Evolutionary conservation across 2,113 vertebrate species (phyloP).

Genomic region (Leuciscus idus): DNA sequence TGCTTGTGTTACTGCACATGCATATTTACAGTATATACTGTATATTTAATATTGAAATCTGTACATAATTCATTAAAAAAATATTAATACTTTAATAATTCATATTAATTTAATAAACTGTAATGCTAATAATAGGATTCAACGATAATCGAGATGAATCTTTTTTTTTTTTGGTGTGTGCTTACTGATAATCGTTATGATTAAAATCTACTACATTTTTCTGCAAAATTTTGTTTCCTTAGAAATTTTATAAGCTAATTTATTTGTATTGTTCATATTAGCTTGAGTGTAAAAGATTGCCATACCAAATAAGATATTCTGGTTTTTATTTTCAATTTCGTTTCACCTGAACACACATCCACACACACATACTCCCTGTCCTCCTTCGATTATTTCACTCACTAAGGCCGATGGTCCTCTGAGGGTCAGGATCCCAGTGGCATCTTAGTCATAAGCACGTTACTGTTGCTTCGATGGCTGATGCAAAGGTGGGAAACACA

Average conservation of each 20-base stretch:
- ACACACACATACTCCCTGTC: constrained; percentile 12
- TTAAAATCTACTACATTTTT: too few relatives aligned
- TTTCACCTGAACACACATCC: constrained; percentile 16
- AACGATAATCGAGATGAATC: too few relatives aligned
- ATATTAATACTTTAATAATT: too few relatives aligned
- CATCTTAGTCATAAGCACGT: constrained; percentile 2
- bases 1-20: not conserved
- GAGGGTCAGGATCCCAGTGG: constrained; percentile 32
- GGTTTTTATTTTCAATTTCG: not conserved
- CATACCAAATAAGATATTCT: not conserved
- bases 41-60: too few relatives aligned
- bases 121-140: too few relatives aligned
- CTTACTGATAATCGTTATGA: too few relatives aligned
- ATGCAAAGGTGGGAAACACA: constrained; percentile 38
- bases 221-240: not conserved
- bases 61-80: too few relatives aligned
- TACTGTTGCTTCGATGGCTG: constrained; percentile 33
- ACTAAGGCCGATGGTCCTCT: not conserved
- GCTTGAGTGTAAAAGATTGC: not conserved
- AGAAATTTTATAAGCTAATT: not conserved
- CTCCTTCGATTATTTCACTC: not conserved
- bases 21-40: not conserved
- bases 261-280: not conserved
- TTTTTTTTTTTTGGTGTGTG: too few relatives aligned
- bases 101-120: too few relatives aligned